Evolutionary conservation across 1,140 invertebrate species (phyloP).

Genomic region (Psilanteris sp.): DNA sequence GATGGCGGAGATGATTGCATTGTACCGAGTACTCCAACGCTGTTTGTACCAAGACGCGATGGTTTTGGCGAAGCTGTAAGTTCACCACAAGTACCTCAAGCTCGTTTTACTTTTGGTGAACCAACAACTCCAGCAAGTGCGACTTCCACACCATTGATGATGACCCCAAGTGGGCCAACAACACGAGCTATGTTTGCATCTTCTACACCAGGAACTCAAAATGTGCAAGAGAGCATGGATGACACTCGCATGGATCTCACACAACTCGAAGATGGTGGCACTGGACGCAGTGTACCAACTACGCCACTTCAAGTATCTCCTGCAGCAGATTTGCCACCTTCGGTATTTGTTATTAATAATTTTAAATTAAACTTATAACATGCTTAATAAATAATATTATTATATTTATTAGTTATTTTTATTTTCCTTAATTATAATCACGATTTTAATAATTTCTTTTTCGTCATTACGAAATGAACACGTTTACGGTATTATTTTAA

Average conservation of each 20-base stretch:
- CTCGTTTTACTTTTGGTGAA: slow-evolving; percentile 87
- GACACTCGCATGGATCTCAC: slow-evolving; percentile 88
- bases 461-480: too few species aligned
- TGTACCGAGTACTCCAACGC: slow-evolving; percentile 93
- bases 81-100: slow-evolving; percentile 88
- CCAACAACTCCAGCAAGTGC: slow-evolving; percentile 73
- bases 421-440: too few species aligned
- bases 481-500: too few species aligned
- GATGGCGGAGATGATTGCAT: slow-evolving; percentile 92
- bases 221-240: slow-evolving; percentile 85
- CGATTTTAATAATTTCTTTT: too few species aligned
- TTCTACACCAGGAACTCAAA: slow-evolving; percentile 75
- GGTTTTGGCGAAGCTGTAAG: slow-evolving; percentile 95
- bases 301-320: slow-evolving; percentile 87
- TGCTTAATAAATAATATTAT: too few species aligned
- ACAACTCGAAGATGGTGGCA: slow-evolving; percentile 84
- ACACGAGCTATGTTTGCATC: slow-evolving; percentile 72
- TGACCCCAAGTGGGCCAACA: slow-evolving; percentile 67
- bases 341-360: slow-evolving; percentile 45
- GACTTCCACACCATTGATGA: slow-evolving; percentile 70
- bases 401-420: too few species aligned
- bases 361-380: neutral
- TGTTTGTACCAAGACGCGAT: slow-evolving; percentile 90
- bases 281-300: slow-evolving; percentile 85
- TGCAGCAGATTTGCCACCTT: slow-evolving; percentile 78